A percentile compares a stretch with the other conserved stretches of the same genome.
Evolutionary conservation across 1,140 invertebrate species (phyloP).

Genomic region (Glossosoma conforme): DNA sequence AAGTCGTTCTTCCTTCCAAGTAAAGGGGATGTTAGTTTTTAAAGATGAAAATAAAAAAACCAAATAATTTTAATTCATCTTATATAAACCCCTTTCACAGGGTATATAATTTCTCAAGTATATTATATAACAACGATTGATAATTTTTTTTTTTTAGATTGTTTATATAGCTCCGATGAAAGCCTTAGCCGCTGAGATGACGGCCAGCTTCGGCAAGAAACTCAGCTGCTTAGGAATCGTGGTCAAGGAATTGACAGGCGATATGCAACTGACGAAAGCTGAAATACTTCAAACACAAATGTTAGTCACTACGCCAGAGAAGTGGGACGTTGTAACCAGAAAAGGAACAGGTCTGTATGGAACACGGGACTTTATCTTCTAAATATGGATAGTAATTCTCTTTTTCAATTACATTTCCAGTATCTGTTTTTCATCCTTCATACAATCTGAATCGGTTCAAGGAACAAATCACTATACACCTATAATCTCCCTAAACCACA

Average conservation of each 20-base stretch:
- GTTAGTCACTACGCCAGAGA: slow-evolving; percentile 98
- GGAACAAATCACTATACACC: no score
- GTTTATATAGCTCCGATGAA: slow-evolving; percentile 99
- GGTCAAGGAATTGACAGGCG: slow-evolving; percentile 93
- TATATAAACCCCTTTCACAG: no score
- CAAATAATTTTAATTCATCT: no score
- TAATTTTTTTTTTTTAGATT: slow-evolving; percentile 59
- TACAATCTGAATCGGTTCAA: no score
- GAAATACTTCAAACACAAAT: slow-evolving; percentile 97
- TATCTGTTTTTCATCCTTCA: no score
- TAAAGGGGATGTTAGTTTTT: no score
- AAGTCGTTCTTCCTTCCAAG: no score
- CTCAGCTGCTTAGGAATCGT: slow-evolving; percentile 69
- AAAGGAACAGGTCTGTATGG: slow-evolving; percentile 66
- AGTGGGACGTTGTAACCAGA: slow-evolving; percentile 98
- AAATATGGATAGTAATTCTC: not conserved
- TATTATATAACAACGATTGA: not conserved
- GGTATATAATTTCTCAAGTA: no score
- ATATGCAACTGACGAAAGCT: slow-evolving; percentile 94
- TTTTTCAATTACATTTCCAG: no score
- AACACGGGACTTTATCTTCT: not conserved
- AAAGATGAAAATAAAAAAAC: not conserved
- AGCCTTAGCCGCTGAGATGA: slow-evolving; percentile 97
- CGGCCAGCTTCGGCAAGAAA: slow-evolving; percentile 84
- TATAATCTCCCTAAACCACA: no score